Evolutionary conservation across 1,140 invertebrate species (phyloP).

Genomic region (Drosophila nigromelanica): DNA sequence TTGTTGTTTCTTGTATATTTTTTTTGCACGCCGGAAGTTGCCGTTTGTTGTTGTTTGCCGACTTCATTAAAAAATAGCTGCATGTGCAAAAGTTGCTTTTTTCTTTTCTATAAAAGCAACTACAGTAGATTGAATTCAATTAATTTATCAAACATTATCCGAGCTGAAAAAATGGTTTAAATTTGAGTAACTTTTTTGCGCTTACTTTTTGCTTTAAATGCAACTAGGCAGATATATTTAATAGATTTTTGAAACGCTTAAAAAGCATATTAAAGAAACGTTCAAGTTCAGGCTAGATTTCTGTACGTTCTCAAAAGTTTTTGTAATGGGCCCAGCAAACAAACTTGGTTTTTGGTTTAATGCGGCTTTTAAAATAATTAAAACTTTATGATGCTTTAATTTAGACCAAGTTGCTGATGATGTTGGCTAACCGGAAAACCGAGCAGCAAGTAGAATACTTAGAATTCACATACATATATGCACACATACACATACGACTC

Average conservation of each 20-base stretch:
- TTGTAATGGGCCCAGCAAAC: neutral
- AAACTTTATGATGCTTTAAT: slow-evolving; percentile 76
- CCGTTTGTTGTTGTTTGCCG: neutral
- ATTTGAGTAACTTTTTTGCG: too few relatives aligned
- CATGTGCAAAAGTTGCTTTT: slow-evolving; percentile 1
- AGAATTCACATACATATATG: slow-evolving; percentile 22
- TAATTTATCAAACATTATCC: too few relatives aligned
- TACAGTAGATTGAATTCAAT: too few relatives aligned
- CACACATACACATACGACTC: neutral
- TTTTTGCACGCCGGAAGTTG: slow-evolving; percentile 9
- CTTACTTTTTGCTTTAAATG: too few relatives aligned
- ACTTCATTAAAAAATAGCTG: slow-evolving; percentile 7
- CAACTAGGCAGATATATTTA: too few relatives aligned
- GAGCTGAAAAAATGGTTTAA: too few relatives aligned
- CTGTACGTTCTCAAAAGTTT: too few relatives aligned
- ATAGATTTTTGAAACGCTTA: too few relatives aligned
- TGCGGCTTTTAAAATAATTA: slow-evolving; percentile 17
- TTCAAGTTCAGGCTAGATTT: too few relatives aligned
- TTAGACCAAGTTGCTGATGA: slow-evolving; percentile 51
- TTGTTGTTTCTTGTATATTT: neutral
- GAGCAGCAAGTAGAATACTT: slow-evolving; percentile 45
- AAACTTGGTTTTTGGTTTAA: neutral
- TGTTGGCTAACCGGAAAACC: slow-evolving; percentile 66
- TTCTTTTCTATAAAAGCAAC: neutral
- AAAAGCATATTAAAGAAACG: too few relatives aligned